Conservation (phyloP, 2,797 vertebrate species). For the Buphagus erythrorhynchus region DNA sequence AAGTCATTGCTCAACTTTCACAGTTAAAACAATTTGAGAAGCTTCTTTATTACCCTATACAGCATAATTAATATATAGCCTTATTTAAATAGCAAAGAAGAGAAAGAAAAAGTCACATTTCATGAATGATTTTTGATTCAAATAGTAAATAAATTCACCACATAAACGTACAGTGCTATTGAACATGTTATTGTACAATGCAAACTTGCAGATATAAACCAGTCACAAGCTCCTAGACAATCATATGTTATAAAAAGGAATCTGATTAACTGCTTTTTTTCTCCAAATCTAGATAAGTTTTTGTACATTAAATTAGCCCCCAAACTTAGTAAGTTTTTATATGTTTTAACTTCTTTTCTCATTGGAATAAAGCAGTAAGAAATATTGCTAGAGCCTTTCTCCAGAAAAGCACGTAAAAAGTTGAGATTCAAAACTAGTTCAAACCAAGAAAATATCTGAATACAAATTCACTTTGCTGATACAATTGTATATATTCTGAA, state of each 20-base stretch:
- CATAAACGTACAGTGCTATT: background rate
- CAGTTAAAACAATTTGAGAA: background rate
- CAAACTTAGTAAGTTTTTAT: background rate
- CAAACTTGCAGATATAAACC: background rate
- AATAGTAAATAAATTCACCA: background rate
- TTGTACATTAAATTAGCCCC: background rate
- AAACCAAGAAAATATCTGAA: background rate
- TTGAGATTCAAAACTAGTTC: background rate
- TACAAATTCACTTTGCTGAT: background rate
- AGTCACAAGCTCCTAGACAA: background rate
- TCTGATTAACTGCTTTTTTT: background rate
- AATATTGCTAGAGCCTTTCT: background rate
- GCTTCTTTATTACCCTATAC: background rate
- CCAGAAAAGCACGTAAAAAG: background rate
- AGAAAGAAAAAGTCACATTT: background rate
- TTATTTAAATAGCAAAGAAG: background rate
- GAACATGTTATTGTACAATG: background rate
- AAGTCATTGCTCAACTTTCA: background rate
- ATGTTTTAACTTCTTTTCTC: background rate
- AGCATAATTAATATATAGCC: background rate
- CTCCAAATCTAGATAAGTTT: background rate
- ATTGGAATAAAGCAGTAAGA: background rate
- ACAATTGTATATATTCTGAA: background rate
- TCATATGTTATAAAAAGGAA: rapidly evolving
- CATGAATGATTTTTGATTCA: background rate